Evolutionary conservation across 1,140 invertebrate genomes (phyloP), one percentile per base, ranked within the genome.

Genomic region (Formica selysi): DNA sequence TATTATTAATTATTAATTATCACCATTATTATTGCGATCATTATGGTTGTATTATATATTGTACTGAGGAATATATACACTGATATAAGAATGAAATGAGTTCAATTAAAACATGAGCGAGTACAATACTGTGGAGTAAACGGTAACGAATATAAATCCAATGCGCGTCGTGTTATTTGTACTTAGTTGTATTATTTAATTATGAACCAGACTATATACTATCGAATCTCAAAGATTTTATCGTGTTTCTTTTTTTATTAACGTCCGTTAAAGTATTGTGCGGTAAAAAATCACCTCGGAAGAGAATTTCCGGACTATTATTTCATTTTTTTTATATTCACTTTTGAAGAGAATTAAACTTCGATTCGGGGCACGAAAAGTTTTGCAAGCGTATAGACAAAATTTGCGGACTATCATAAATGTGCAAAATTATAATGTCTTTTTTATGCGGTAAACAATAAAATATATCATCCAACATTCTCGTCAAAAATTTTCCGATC

Each of bases 1-100:
- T 71, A 81, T 61, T 88, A 68, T 86, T 86, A 79, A 90, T 90
- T 89, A 81, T 76, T 79, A 59, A 85, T 84, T 86, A 89, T 91
- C 88, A 90, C 76, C 74, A 90, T 88, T 87, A 91, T 65, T 76
- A 86, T 79, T 88, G 71, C 38, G 59, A 89, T 74, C 51, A 86
- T 65, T 87, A 76, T 85, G 41, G 51, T 88, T 89, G 87, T 83
- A 79, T 64, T 70, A 73, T 70, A 51, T 51, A 74, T 48, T 57
- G 59, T 70, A 78, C 38, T 48, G 74, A 74, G 41, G 79, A 71
- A 71, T 73, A 83, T 65, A 64, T 62, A 38, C 13, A 61, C 57
- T 54, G 48, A 81, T 36, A 78, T 32, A 48, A 79, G 38, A n/a
- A 79, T 38, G 57, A 59, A 16, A 44, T 22, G 54, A 76, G 62